Evolutionary conservation across 2,888 invertebrate genomes (phyloP), one percentile per base, ranked within the genome.

Genomic region (Folsomia manolachei): DNA sequence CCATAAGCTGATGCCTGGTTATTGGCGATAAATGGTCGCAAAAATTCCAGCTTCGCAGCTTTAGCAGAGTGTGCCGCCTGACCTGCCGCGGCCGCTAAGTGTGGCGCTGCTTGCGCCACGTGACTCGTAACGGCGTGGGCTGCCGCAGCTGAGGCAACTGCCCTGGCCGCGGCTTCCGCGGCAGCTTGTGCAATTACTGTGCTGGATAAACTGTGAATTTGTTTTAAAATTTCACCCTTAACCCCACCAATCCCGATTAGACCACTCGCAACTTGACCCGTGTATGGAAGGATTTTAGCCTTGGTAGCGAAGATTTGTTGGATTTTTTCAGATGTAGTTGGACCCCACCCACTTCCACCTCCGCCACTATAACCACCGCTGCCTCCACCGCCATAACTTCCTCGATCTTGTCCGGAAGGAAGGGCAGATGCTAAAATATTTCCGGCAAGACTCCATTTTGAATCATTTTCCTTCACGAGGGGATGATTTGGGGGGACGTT

Each of bases 401-500:
- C n/a, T n/a, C n/a, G n/a, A n/a, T n/a, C n/a, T n/a, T n/a, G n/a
- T n/a, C n/a, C n/a, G n/a, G n/a, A n/a, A 0, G 81, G 79, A 21
- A 79, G 69, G 14, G 79, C 69, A 51, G 65, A 18, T 1, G 79
- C 78, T 14, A 80, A 72, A n/a, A 81, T 79, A 39, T 77, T 78
- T 60, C 60, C 72, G 11, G 75, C 77, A 0, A 79, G 66, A 39
- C 75, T 75, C 63, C 75, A 74, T 67, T 79, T 79, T 26, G 77
- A 76, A 39, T 81, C 79, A 0, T 77, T 75, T 23, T 77, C 77
- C 63, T 80, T 77, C 4, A 81, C 81, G 11, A 81, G 71, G 1
- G 81, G 81, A 72, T 81, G 81, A 60, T 81, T 79, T 68, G 79
- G 77, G 1, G 81, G 81, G 1, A 79, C 81, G 65, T 79, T 81